phyloP scores from a whole-genome alignment of 2,888 invertebrate species.

The Tetragonula carbonaria region DNA sequence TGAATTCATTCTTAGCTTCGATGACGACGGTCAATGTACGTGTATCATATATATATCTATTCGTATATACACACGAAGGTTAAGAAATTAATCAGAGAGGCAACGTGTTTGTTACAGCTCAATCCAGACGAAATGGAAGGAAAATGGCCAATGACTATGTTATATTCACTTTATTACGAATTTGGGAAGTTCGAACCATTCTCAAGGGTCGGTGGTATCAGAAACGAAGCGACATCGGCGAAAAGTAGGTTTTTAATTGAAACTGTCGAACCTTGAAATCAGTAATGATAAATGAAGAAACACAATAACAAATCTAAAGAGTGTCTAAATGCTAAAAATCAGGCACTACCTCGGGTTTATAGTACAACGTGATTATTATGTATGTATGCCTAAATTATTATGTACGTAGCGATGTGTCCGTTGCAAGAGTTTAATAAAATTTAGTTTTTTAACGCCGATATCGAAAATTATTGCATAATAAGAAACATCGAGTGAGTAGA shows the following conservation, averaged over 20 bases:
- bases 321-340: too few species aligned
- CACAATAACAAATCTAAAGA: too few species aligned
- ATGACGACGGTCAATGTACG: conserved; percentile 89
- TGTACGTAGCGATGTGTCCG: not conserved
- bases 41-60: conserved; percentile 17
- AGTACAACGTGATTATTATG: not conserved
- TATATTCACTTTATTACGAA: conserved; percentile 92
- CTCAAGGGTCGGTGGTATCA: conserved; percentile 90
- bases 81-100: not conserved
- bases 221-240: conserved; percentile 89
- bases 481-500: not conserved
- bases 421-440: not conserved
- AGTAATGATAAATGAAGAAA: too few species aligned
- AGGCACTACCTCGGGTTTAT: too few species aligned
- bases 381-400: not conserved
- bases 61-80: not conserved
- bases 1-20: conserved; percentile 91
- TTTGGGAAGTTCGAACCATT: conserved; percentile 92
- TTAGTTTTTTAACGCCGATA: not conserved
- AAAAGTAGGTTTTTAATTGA: conserved; percentile 84
- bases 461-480: not conserved
- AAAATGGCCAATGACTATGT: conserved; percentile 92
- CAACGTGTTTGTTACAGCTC: conserved; percentile 85
- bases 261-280: not conserved
- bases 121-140: conserved; percentile 90